Evolutionary conservation across 2,797 vertebrate genomes (phyloP).

Genomic region (Margarornis squamiger): DNA sequence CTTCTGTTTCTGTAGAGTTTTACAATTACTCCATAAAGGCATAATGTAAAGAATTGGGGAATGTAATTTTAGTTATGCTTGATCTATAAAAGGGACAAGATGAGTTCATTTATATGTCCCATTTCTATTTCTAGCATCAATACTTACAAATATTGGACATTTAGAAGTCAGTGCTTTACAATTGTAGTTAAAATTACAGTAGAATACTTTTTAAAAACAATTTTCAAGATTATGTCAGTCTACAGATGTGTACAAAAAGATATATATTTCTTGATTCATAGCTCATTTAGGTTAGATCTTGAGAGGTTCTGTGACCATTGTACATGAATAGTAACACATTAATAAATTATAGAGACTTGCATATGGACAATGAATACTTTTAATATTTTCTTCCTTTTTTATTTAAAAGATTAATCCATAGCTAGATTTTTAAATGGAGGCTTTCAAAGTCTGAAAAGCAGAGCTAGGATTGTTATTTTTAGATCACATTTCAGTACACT

Average conservation of each 20-base stretch:
- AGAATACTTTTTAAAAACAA: background rate
- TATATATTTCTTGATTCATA: background rate
- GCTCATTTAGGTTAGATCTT: background rate
- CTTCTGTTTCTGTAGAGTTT: background rate
- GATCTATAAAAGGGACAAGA: background rate
- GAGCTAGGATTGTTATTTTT: background rate
- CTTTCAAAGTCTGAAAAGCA: background rate
- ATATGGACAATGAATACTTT: background rate
- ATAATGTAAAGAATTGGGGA: background rate
- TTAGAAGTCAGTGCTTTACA: background rate
- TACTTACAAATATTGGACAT: background rate
- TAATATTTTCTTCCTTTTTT: background rate
- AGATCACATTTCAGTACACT: background rate
- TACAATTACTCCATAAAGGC: background rate
- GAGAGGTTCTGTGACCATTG: background rate
- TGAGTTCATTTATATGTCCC: background rate
- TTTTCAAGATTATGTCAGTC: background rate
- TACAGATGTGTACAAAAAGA: background rate
- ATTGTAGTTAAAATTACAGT: background rate
- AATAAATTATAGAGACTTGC: background rate
- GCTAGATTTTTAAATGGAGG: background rate
- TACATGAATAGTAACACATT: background rate
- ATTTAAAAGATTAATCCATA: background rate
- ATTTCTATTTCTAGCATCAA: background rate
- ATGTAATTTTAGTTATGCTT: background rate